Conservation (phyloP, 2,113 vertebrate genomes). For the Anolis sagrei region DNA sequence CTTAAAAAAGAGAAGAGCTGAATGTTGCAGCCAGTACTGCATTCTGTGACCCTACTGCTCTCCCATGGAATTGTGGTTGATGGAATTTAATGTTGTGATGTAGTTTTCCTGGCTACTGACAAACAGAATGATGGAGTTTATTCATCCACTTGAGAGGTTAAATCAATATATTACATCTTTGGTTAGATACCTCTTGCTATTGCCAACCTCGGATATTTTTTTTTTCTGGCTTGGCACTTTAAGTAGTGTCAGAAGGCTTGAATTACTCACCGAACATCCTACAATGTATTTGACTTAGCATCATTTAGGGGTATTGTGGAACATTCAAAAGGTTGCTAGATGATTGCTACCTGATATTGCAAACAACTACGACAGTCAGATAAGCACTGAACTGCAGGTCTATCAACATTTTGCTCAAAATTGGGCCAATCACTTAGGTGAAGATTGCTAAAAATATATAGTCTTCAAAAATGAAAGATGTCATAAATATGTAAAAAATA, state of each 20-base stretch:
- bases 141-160: not conserved
- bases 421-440: too few species aligned
- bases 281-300: not conserved
- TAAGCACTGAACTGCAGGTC: not conserved
- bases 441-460: not conserved
- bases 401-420: not conserved
- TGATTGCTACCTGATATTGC: too few species aligned
- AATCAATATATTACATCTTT: not conserved
- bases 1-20: not conserved
- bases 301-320: not conserved
- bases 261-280: not conserved
- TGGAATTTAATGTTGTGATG: not conserved
- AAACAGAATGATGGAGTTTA: not conserved
- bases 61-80: not conserved
- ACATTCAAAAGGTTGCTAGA: not conserved
- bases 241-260: not conserved
- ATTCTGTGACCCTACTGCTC: not conserved
- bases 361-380: too few species aligned
- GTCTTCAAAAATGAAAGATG: not conserved
- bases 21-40: not conserved
- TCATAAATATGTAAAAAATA: not conserved
- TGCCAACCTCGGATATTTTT: not conserved
- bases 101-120: not conserved
- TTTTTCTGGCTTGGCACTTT: not conserved
- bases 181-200: not conserved